Conservation (phyloP, 2,797 vertebrate genomes). For the Kryptolebias ocellatus region DNA sequence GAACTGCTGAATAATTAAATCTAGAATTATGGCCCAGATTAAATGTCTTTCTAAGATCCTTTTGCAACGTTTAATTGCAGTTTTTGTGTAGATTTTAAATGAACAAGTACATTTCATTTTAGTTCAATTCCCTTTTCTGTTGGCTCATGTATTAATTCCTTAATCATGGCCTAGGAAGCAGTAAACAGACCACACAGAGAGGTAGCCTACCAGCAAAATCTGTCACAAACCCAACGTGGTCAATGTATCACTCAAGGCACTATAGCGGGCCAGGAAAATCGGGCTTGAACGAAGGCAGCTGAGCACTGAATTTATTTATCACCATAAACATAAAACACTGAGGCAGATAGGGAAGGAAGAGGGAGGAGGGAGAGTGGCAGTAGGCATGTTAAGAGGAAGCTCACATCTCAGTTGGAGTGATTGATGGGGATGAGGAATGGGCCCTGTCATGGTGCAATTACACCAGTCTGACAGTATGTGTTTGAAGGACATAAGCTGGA, state of each 20-base stretch:
- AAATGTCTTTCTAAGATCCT: not conserved
- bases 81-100: not conserved
- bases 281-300: constrained; percentile 33
- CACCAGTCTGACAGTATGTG: constrained; percentile 64
- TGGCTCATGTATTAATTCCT: constrained; percentile 9
- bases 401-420: constrained; percentile 64
- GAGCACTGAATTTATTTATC: constrained; percentile 68
- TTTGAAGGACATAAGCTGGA: constrained; percentile 71
- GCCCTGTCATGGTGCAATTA: constrained; percentile 74
- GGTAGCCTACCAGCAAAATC: constrained; percentile 37
- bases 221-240: constrained; percentile 61
- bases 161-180: constrained; percentile 12
- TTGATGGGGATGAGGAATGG: constrained; percentile 70
- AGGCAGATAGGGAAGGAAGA: constrained; percentile 43
- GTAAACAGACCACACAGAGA: constrained; percentile 21
- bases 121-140: constrained; percentile 1
- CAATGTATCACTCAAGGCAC: constrained; percentile 62
- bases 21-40: not conserved
- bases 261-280: constrained; percentile 55
- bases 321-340: constrained; percentile 56
- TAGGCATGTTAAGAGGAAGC: constrained; percentile 51
- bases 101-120: not conserved
- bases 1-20: constrained; percentile 7
- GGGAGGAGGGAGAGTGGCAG: constrained; percentile 31
- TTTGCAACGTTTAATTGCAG: not conserved